Base-by-base conservation (phyloP, 2,888 invertebrate genomes). In the Drosophila yooni region DNA sequence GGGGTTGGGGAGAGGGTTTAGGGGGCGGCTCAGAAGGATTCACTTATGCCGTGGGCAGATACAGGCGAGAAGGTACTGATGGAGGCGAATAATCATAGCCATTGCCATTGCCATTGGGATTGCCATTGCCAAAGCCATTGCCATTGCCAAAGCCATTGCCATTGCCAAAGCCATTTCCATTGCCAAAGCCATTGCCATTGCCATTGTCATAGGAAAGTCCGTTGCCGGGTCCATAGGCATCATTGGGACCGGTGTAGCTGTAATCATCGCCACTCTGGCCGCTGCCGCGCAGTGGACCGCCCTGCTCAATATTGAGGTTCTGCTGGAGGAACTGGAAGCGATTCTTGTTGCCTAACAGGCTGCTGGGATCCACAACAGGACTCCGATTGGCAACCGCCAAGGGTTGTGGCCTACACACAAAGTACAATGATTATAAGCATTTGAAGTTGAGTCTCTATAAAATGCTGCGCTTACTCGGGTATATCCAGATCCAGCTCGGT, bases 401-500 rank as follows among this genome's bases (percentile, higher is more conserved):
- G 1, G 88, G 81, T 43, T 88, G 89, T 27, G 91, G 91, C 25
- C 91, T 91, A 34, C 18, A 46, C 0, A 65, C 69, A 13, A 18
- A 29, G 15, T 21, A 27, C 25, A 46, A n/a, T 25, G 3, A 43
- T 6, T 40, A 48, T 60, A 38, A 21, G 21, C 27, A 21, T 33
- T 21, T 21, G 8, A 11, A 53, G 46, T 40, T 25, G 5, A 46
- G 10, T 11, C 6, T 11, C 38, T 27, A 0, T 48, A 3, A 0
- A 15, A 0, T 5, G 56, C 4, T n/a, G 0, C 15, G 82, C 91
- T 89, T 81, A 91, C 91, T 92, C 92, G 18, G 93, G 93, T 50
- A 93, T 88, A 36, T 92, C 92, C 34, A 93, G 84, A 70, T 93
- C 93, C 21, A 93, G 87, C 70, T 93, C 93, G n/a, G 93, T 93